Percentiles rank a stretch among this genome's conserved stretches.
Conservation (phyloP, 30 jellyfish, hydroid and myxozoan species). For the Aurelia coerulea region DNA sequence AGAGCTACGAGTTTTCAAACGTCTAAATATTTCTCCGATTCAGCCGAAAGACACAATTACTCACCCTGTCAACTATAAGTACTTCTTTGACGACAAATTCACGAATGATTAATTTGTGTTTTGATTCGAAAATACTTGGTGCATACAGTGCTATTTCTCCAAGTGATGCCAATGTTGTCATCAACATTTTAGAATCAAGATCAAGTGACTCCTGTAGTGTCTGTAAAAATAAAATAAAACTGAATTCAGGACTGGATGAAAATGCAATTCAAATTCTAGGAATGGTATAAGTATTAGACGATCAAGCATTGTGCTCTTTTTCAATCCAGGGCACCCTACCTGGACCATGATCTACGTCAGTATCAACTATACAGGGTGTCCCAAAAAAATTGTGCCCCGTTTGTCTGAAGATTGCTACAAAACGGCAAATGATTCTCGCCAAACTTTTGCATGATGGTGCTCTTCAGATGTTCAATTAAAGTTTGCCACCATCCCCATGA, state of each 20-base stretch:
- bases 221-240: slow-evolving; percentile 37
- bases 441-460: too few relatives aligned
- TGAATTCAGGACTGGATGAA: neutral
- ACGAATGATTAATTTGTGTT: slow-evolving; percentile 73
- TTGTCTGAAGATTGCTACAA: too few relatives aligned
- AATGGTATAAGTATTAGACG: neutral
- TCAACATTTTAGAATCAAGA: slow-evolving; percentile 51
- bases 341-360: too few relatives aligned
- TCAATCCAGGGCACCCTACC: too few relatives aligned
- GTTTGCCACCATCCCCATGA: too few relatives aligned
- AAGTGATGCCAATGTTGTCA: slow-evolving; percentile 85
- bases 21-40: neutral
- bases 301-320: neutral
- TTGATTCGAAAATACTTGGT: slow-evolving; percentile 83
- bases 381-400: too few relatives aligned
- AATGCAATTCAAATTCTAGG: neutral
- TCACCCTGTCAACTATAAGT: slow-evolving; percentile 86
- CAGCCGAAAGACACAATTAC: neutral
- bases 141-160: slow-evolving; percentile 88
- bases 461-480: too few relatives aligned
- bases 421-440: too few relatives aligned
- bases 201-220: slow-evolving; percentile 56
- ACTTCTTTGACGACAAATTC: slow-evolving; percentile 89
- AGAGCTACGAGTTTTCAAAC: too few relatives aligned
- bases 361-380: too few relatives aligned